Base-by-base conservation (phyloP, 2,888 invertebrate species). In the Platerodrilus igneus region DNA sequence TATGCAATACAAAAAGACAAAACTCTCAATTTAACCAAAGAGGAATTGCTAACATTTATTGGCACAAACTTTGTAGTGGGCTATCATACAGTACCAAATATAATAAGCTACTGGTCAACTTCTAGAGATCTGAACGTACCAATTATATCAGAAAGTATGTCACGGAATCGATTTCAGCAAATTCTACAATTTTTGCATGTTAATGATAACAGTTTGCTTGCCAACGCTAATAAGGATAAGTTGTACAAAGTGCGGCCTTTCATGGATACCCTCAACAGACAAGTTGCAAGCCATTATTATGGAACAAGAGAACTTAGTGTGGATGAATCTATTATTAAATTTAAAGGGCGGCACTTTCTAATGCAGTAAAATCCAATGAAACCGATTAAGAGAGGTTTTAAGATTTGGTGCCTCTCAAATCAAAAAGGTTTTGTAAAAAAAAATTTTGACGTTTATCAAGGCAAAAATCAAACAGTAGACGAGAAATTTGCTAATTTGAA, bases 381-480 rank as follows among this genome's bases (percentile, higher is more conserved):
- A 27, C 54, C 57, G 6, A 52, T 53, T 19, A 57, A 58, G 35
- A 14, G 53, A n/a, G 58, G 52, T 3, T 57, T 47, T 32, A 58
- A 58, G 46, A 7, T 55, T 17, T 60, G 55, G 55, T 38, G 30
- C 13, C 10, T 30, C 8, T 7, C 11, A 3, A 20, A 30, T 10
- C 18, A 16, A 13, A 8, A 28, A 17, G 28, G 13, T 4, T 18
- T 16, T 17, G 6, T 26, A 10, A 27, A 27, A 18, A 29, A 18
- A 18, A n/a, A n/a, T n/a, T 29, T 29, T 29, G 29, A 29, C n/a
- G 9, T 30, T 4, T 20, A 27, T 4, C 27, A 27, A 8, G 27
- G 27, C 4, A 27, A 27, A 8, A 20, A 19, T 5, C 3, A 6
- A 20, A 30, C 19, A 30, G 5, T 30, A 4, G 4, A 19, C n/a